Evolutionary conservation across 2,113 vertebrate species (phyloP).

Genomic region (Neodon shergylaensis): DNA sequence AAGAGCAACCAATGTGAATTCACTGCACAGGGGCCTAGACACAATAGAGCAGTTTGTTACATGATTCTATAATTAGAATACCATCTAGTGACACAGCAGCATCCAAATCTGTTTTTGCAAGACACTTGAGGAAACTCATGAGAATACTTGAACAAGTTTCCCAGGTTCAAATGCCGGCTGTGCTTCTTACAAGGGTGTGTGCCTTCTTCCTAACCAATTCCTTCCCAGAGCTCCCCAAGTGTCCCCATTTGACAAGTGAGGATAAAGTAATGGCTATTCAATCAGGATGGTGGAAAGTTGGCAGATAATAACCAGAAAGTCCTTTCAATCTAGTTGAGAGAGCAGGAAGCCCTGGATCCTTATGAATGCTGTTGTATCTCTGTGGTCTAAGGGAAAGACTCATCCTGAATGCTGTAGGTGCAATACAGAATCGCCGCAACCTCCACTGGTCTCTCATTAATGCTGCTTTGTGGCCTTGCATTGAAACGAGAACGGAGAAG

Average conservation of each 20-base stretch:
- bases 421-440: background rate
- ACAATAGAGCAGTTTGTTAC: background rate
- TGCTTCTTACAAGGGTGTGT: background rate
- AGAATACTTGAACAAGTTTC: background rate
- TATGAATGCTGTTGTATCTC: background rate
- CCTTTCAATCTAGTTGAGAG: background rate
- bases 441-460: background rate
- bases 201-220: background rate
- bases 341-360: background rate
- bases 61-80: background rate
- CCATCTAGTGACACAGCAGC: background rate
- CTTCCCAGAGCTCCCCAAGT: background rate
- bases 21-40: background rate
- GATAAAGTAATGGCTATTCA: background rate
- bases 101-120: background rate
- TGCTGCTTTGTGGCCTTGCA: background rate
- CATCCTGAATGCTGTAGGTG: background rate
- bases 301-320: background rate
- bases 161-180: background rate
- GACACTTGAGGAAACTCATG: background rate
- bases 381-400: background rate
- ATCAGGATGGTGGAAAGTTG: background rate
- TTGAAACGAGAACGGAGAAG: background rate
- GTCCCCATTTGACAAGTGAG: background rate
- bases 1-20: background rate